Percentiles rank a stretch among this genome's conserved stretches.
Conservation (phyloP, 1,140 invertebrate species). For the Tetraneura akinire region DNA sequence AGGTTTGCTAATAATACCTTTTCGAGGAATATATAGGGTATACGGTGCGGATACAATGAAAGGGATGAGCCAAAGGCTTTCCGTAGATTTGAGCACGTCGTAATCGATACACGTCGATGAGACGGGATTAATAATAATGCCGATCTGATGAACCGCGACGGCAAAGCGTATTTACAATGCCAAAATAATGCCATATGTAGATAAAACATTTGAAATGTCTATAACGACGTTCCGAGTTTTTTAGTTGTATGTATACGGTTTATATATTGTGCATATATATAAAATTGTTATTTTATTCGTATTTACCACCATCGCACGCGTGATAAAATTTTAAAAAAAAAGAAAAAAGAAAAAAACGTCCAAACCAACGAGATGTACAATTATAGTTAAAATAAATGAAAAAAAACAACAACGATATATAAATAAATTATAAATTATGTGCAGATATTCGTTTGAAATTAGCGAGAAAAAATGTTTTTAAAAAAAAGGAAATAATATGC, state of each 20-base stretch:
- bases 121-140: constrained; percentile 16
- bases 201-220: constrained; percentile 33
- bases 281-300: too few species aligned
- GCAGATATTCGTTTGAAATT: too few species aligned
- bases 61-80: constrained; percentile 25
- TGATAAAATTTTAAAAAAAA: too few species aligned
- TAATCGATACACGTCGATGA: constrained; percentile 41
- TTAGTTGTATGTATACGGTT: not conserved
- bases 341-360: too few species aligned
- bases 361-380: not conserved
- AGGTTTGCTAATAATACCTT: not conserved
- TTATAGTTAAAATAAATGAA: too few species aligned
- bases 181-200: not conserved
- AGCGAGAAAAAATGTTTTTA: not conserved
- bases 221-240: constrained; percentile 8
- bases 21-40: constrained; percentile 8
- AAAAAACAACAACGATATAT: not conserved
- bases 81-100: constrained; percentile 39
- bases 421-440: too few species aligned
- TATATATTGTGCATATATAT: too few species aligned
- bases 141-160: constrained; percentile 23
- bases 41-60: not conserved
- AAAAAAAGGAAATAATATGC: constrained; percentile 5
- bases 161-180: constrained; percentile 11
- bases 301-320: too few species aligned